A percentile compares a stretch with the other conserved stretches of the same genome.
phyloP scores from a whole-genome alignment of 2,797 vertebrate genomes.

The Sebastes vulpes region DNA sequence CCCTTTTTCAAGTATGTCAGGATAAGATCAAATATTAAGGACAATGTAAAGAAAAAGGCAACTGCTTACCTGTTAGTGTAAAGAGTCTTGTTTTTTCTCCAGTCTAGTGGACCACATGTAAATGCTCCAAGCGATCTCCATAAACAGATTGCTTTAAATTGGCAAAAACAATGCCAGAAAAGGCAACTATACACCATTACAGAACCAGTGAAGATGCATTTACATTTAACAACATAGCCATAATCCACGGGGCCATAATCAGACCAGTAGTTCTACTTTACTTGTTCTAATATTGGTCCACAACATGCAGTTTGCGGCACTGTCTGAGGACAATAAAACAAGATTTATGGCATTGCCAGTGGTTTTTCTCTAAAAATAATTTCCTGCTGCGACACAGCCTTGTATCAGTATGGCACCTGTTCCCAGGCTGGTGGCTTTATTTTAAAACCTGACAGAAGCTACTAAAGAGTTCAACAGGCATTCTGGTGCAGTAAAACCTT shows the following conservation, averaged over 20 bases:
- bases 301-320: not conserved
- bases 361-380: slow-evolving; percentile 5
- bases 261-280: not conserved
- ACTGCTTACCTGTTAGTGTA: not conserved
- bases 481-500: not conserved
- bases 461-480: not conserved
- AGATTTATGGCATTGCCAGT: not conserved
- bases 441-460: not conserved
- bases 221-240: not conserved
- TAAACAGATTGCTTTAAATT: not conserved
- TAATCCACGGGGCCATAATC: not conserved
- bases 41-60: not conserved
- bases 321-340: not conserved
- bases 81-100: not conserved
- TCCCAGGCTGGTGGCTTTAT: not conserved
- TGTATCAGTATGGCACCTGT: not conserved
- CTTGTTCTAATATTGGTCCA: not conserved
- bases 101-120: not conserved
- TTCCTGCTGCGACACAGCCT: not conserved
- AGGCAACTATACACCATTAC: not conserved
- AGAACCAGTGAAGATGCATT: not conserved
- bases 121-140: not conserved
- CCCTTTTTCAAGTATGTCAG: not conserved
- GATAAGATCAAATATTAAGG: not conserved
- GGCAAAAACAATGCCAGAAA: not conserved